Percentiles rank a stretch among this genome's conserved stretches.
These are phyloP conservation scores for Saiga tatarica DNA, from an alignment of 2,113 vertebrate species.

Conservation along the genomic window DNA sequence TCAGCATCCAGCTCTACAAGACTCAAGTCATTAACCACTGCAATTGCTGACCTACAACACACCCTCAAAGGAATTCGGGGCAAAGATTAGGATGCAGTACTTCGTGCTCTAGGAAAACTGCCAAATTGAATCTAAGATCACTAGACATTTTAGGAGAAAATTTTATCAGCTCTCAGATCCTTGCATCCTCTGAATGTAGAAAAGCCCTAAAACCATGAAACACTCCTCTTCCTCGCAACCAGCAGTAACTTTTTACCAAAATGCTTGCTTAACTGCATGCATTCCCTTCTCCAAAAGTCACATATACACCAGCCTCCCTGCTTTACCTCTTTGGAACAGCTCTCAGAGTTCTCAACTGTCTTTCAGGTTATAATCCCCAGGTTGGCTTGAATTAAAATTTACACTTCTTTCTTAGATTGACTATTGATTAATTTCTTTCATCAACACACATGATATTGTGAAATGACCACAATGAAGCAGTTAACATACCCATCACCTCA, in stretches of 20 bases:
- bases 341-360: not conserved
- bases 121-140: not conserved
- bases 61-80: not conserved
- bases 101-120: not conserved
- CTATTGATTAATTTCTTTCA: not conserved
- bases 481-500: not conserved
- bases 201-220: not conserved
- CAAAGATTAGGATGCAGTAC: not conserved
- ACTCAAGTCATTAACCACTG: not conserved
- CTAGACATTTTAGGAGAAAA: not conserved
- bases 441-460: not conserved
- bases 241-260: not conserved
- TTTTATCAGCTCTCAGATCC: not conserved
- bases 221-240: not conserved
- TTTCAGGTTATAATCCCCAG: not conserved
- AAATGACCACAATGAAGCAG: not conserved
- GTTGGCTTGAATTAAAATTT: not conserved
- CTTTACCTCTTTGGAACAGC: not conserved
- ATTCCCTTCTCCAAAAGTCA: not conserved
- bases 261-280: not conserved
- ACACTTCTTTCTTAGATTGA: not conserved
- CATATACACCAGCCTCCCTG: not conserved
- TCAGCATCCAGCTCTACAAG: not conserved
- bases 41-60: not conserved
- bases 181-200: not conserved